Base-by-base conservation (phyloP, 2,888 invertebrate genomes). In the Mechanitis mazaeus region DNA sequence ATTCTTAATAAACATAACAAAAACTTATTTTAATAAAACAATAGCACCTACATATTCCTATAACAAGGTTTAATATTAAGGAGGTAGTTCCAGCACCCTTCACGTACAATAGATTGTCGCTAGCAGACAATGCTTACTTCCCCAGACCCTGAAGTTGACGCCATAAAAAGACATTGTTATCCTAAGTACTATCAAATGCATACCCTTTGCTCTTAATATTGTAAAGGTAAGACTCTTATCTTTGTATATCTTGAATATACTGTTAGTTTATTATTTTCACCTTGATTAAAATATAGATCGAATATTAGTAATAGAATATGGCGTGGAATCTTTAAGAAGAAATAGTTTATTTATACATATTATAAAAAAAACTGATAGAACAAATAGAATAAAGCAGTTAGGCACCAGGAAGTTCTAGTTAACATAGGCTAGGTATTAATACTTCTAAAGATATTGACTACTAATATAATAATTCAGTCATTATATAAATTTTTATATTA, bases 81-180 rank as follows among this genome's bases (percentile, higher is more conserved):
- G 63, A 59, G 62, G 56, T 64, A 56, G 50, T 61, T 69, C 59
- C 63, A 73, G 72, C 54, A 66, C 66, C 69, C 75, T 77, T 64
- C 69, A 66, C 69, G 70, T 72, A 83, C 81, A 81, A 83, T 82
- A 76, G 77, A 71, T 77, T 76, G 78, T 75, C 79, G 73, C 74
- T 66, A 59, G 69, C 68, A 70, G 66, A 74, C 75, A 74, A 72
- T 71, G 68, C 67, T 58, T 61, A 55, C 57, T 61, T 59, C 61
- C 50, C 60, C 61, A 60, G 54, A 54, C 61, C 58, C 64, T 61
- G 69, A 64, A 69, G 68, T 72, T 73, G 70, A 72, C 68, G 71
- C 67, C 70, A 71, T 72, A 77, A 78, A 79, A 82, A 78, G 72
- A 76, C 78, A 78, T 79, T 81, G 79, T 74, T 72, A 68, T 72